Evolutionary conservation across 2,888 invertebrate genomes (phyloP).

Genomic region (Zygogramma bicolorata): DNA sequence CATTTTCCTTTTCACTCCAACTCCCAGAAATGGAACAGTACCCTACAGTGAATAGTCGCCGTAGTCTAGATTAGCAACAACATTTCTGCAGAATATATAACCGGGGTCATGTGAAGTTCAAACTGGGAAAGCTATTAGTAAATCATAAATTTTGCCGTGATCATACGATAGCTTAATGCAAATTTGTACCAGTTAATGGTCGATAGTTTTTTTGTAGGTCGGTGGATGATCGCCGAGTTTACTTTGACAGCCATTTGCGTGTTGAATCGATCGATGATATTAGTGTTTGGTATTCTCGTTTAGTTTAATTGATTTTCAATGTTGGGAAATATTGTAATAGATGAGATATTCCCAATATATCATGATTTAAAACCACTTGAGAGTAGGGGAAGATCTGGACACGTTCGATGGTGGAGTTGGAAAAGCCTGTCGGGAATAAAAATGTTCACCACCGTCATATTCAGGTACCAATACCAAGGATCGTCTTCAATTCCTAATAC

Average conservation of each 20-base stretch:
- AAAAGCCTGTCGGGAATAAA: too few relatives aligned
- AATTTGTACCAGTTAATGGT: not conserved
- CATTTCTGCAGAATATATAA: slow-evolving; percentile 26
- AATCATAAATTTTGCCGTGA: slow-evolving; percentile 37
- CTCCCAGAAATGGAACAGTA: not conserved
- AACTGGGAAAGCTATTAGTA: slow-evolving; percentile 40
- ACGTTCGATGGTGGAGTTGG: too few relatives aligned
- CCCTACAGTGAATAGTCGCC: not conserved
- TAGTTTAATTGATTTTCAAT: too few relatives aligned
- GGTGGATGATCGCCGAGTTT: not conserved
- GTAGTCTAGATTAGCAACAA: slow-evolving; percentile 3
- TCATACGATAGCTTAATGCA: slow-evolving; percentile 6
- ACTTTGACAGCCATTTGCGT: not conserved
- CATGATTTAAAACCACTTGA: too few relatives aligned
- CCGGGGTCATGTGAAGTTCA: slow-evolving; percentile 35
- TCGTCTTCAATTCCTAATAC: too few relatives aligned
- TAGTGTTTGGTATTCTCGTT: not conserved
- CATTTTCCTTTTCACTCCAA: not conserved
- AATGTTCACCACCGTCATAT: too few relatives aligned
- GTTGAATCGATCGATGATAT: not conserved
- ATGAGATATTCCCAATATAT: too few relatives aligned
- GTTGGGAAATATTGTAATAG: not conserved
- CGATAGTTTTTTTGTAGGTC: not conserved
- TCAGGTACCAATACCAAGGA: too few relatives aligned
- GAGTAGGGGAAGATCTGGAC: too few relatives aligned